These are phyloP conservation scores for Drosophila setosimentum DNA, from an alignment of 2,888 invertebrate species.

Conservation along the genomic window DNA sequence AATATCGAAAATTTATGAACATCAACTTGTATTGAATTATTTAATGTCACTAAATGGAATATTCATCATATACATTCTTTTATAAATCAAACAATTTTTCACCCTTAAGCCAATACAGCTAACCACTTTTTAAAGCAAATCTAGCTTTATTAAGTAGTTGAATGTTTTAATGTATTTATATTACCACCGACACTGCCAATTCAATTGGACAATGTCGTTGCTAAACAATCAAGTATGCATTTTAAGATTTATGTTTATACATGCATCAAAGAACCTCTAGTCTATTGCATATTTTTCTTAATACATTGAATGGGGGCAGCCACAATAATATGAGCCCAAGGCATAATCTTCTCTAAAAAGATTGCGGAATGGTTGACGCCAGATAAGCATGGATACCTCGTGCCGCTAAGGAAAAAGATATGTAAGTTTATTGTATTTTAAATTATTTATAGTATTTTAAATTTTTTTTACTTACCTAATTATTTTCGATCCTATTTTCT, in stretches of 20 bases:
- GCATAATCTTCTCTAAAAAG: conserved; percentile 12
- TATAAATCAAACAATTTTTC: conserved; percentile 46
- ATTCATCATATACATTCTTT: conserved; percentile 50
- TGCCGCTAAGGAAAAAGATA: conserved; percentile 1
- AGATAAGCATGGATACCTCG: not conserved
- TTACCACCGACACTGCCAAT: conserved; percentile 64
- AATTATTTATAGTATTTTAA: not conserved
- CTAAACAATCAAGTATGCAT: conserved; percentile 42
- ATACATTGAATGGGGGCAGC: conserved; percentile 7
- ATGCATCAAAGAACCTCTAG: conserved; percentile 19
- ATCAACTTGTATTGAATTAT: conserved; percentile 57
- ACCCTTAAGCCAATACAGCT: conserved; percentile 48
- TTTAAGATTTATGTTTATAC: conserved; percentile 42
- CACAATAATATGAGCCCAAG: conserved; percentile 15
- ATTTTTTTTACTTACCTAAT: conserved; percentile 32
- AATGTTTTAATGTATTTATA: conserved; percentile 42
- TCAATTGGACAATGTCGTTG: conserved; percentile 65
- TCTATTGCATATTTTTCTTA: not conserved
- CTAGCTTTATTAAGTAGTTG: conserved; percentile 40
- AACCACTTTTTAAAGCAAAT: conserved; percentile 44
- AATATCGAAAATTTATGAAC: conserved; percentile 50
- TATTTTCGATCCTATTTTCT: conserved; percentile 24
- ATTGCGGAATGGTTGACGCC: conserved; percentile 8
- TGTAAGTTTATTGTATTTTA: not conserved
- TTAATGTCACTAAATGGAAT: conserved; percentile 68